These are phyloP conservation scores for Morelia viridis DNA, from an alignment of 2,797 vertebrate genomes.

Conservation along the genomic window DNA sequence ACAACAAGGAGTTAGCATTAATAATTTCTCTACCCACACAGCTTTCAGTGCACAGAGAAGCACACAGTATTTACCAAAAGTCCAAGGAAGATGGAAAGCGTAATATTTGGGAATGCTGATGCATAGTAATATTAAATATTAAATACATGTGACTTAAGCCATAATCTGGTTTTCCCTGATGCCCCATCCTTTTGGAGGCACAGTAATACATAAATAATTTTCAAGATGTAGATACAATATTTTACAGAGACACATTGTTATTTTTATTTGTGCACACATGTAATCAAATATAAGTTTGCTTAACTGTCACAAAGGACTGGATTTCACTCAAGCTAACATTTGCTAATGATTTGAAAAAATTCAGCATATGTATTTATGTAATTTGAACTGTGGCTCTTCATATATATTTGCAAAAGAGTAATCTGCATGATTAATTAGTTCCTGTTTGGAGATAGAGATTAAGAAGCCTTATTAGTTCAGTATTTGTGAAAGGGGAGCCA, in stretches of 20 bases:
- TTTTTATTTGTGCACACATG: background rate
- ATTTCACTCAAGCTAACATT: background rate
- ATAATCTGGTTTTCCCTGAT: background rate
- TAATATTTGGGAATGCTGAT: background rate
- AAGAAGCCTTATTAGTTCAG: slow-evolving; percentile 74
- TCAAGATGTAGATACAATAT: background rate
- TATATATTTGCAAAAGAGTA: slow-evolving; percentile 47
- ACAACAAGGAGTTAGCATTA: background rate
- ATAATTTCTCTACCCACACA: background rate
- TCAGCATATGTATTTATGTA: background rate
- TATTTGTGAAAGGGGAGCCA: slow-evolving; percentile 69
- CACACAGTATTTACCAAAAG: background rate
- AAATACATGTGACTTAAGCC: background rate
- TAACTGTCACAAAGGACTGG: background rate
- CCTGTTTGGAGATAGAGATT: slow-evolving; percentile 68
- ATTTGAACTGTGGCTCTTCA: slow-evolving; percentile 60
- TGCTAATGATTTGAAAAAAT: background rate
- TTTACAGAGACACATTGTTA: background rate
- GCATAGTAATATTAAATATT: background rate
- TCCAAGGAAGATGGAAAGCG: no score
- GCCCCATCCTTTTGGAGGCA: background rate
- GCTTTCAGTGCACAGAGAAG: background rate
- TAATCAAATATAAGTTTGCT: background rate
- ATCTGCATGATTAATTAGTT: slow-evolving; percentile 71
- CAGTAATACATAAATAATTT: background rate